Evolutionary conservation across 2,113 vertebrate species (phyloP).

Genomic region (Misgurnus anguillicaudatus): DNA sequence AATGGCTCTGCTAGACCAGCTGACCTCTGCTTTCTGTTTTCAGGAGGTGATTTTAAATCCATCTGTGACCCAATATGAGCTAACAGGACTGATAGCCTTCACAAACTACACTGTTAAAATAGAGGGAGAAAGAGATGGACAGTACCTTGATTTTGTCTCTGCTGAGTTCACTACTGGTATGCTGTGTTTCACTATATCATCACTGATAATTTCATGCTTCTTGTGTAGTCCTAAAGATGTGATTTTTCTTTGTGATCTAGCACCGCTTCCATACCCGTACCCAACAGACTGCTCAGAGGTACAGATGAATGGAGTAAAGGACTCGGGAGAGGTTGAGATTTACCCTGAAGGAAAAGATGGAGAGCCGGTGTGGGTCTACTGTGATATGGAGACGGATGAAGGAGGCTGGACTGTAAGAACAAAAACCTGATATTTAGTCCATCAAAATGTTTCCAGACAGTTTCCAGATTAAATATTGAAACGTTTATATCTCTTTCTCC

Average conservation of each 20-base stretch:
- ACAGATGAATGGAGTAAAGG: constrained; percentile 78
- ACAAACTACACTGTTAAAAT: constrained; percentile 78
- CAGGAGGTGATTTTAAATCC: constrained; percentile 80
- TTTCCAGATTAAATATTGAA: too few relatives aligned
- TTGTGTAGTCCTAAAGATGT: neutral
- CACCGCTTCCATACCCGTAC: constrained; percentile 73
- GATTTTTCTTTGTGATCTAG: constrained; percentile 59
- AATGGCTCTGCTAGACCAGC: neutral
- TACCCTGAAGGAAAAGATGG: constrained; percentile 70
- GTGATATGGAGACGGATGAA: constrained; percentile 80
- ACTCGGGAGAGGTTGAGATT: constrained; percentile 76
- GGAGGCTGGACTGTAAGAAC: constrained; percentile 80
- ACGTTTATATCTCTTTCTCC: too few relatives aligned
- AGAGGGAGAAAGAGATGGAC: constrained; percentile 70
- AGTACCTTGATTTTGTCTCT: constrained; percentile 68
- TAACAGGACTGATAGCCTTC: constrained; percentile 76
- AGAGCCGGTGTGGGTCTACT: constrained; percentile 69
- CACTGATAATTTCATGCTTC: neutral
- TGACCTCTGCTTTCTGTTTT: constrained; percentile 8
- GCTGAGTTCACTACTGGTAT: constrained; percentile 84
- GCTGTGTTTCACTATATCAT: neutral
- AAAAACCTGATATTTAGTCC: neutral
- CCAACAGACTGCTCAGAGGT: constrained; percentile 87
- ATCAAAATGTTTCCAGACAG: too few relatives aligned
- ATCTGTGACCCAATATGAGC: constrained; percentile 68